These are phyloP conservation scores for Drosophila pseudoananassae DNA, from an alignment of 1,140 invertebrate genomes.

Conservation along the genomic window DNA sequence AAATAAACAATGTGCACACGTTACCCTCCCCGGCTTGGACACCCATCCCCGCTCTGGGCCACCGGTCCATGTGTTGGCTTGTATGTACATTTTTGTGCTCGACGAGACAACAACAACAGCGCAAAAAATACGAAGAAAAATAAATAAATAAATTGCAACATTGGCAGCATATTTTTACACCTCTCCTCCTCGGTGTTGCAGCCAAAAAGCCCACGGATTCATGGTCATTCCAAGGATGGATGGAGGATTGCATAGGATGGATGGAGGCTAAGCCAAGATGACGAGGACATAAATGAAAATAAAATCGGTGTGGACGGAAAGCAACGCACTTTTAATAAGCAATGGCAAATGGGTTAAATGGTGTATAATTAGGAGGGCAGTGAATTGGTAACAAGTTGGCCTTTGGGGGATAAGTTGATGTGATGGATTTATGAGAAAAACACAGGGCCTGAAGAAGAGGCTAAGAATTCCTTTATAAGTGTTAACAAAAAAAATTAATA, in stretches of 20 bases:
- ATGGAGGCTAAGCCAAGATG: conserved; percentile 16
- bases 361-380: conserved; percentile 57
- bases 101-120: conserved; percentile 49
- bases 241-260: conserved; percentile 6
- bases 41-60: neutral
- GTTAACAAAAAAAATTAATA: neutral
- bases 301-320: conserved; percentile 36
- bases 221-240: conserved; percentile 45
- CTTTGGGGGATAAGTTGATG: conserved; percentile 1
- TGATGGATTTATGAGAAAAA: neutral
- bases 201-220: conserved; percentile 67
- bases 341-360: conserved; percentile 38
- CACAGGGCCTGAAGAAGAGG: neutral
- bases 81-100: conserved; percentile 74
- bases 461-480: neutral
- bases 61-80: conserved; percentile 51
- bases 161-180: conserved; percentile 82
- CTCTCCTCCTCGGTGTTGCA: conserved; percentile 51
- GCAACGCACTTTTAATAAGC: conserved; percentile 65
- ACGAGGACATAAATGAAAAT: conserved; percentile 8
- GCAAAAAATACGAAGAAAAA: conserved; percentile 65
- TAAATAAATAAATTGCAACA: conserved; percentile 83
- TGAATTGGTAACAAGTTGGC: conserved; percentile 58
- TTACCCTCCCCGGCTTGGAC: conserved; percentile 34
- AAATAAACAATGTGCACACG: conserved; percentile 81